Percentiles rank a stretch among this genome's conserved stretches.
phyloP scores from a whole-genome alignment of 2,113 vertebrate genomes.

The Thalassarche chlororhynchos region DNA sequence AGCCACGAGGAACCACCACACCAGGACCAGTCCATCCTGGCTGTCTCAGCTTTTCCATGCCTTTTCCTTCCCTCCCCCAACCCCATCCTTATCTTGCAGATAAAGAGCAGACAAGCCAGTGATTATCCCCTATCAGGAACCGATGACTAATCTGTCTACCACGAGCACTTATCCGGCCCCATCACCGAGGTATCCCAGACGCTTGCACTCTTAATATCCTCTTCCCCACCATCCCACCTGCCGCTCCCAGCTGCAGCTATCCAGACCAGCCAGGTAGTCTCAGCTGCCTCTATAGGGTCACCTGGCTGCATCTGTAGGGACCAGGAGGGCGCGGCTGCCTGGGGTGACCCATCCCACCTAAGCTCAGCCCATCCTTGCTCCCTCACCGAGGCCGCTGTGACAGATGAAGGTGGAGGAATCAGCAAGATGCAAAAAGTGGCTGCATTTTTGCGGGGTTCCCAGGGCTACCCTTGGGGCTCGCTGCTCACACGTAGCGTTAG shows the following conservation, averaged over 20 bases:
- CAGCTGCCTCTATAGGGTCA: neutral
- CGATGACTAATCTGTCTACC: slow-evolving; percentile 56
- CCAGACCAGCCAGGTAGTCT: neutral
- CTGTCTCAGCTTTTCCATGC: neutral
- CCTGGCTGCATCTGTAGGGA: neutral
- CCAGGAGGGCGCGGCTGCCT: neutral
- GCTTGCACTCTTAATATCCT: neutral
- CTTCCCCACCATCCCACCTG: neutral
- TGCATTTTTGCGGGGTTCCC: neutral
- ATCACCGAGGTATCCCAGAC: neutral
- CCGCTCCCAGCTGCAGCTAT: neutral
- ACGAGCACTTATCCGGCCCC: neutral
- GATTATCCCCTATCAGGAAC: slow-evolving; percentile 62
- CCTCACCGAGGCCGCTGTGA: accelerated
- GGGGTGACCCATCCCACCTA: neutral
- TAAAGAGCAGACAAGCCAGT: slow-evolving; percentile 48
- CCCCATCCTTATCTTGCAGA: neutral
- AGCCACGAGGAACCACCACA: neutral
- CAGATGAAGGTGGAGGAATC: neutral
- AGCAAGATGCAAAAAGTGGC: neutral
- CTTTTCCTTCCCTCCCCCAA: slow-evolving; percentile 15
- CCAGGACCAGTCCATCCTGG: neutral
- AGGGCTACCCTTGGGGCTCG: neutral
- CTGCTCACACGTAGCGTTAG: neutral
- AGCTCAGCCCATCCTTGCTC: neutral